Percentiles rank a stretch among this genome's conserved stretches.
Evolutionary conservation across 1,140 invertebrate species (phyloP).

Genomic region (Anagrus nilaparvatae): DNA sequence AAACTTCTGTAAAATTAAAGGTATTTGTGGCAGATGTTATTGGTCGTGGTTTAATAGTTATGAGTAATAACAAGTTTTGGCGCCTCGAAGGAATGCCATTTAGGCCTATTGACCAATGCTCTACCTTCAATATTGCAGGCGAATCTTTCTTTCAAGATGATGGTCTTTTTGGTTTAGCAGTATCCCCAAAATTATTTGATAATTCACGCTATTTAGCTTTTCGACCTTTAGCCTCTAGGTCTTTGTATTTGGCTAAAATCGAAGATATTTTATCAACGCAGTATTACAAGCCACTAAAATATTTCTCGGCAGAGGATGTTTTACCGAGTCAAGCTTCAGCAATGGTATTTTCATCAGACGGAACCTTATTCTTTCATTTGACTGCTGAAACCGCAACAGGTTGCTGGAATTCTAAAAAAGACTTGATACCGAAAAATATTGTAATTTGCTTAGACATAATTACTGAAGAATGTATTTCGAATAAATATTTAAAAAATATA

Average conservation of each 20-base stretch:
- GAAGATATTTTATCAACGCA: too few species aligned
- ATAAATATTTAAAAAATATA: slow-evolving; percentile 6
- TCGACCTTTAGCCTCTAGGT: too few species aligned
- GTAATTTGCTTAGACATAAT: slow-evolving; percentile 6
- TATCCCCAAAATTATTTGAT: slow-evolving; percentile 19
- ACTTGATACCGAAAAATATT: slow-evolving; percentile 12
- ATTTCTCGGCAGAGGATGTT: slow-evolving; percentile 32
- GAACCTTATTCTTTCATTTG: slow-evolving; percentile 31
- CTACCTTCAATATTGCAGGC: slow-evolving; percentile 1
- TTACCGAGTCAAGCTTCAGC: slow-evolving; percentile 29
- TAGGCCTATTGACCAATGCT: not conserved
- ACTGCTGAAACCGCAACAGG: slow-evolving; percentile 26
- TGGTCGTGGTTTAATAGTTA: slow-evolving; percentile 26
- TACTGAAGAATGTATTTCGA: too few species aligned
- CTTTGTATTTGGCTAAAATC: too few species aligned
- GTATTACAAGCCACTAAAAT: slow-evolving; percentile 10
- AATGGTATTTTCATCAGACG: slow-evolving; percentile 27
- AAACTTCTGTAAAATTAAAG: not conserved
- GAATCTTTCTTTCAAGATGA: not conserved
- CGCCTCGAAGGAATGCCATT: not conserved
- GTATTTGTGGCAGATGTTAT: slow-evolving; percentile 1
- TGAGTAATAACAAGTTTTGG: not conserved
- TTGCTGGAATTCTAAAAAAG: slow-evolving; percentile 31
- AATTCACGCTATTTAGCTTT: slow-evolving; percentile 22
- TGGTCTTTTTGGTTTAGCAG: slow-evolving; percentile 30